These are phyloP conservation scores for Sebastes glaucus DNA, from an alignment of 2,797 vertebrate species.

Conservation along the genomic window DNA sequence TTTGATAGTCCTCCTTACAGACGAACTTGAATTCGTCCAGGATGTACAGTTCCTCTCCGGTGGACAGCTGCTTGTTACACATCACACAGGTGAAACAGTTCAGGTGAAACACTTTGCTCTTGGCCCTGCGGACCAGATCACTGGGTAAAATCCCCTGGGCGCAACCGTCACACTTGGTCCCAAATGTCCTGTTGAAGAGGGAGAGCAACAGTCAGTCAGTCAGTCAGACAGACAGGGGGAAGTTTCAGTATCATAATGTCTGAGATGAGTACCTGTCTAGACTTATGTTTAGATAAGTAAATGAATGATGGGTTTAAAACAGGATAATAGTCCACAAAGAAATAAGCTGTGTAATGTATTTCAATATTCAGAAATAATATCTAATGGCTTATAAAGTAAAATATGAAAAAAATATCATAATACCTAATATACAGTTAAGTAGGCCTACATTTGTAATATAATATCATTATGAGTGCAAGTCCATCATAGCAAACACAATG, in stretches of 20 bases:
- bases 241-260: not conserved
- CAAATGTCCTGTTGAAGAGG: slow-evolving; percentile 86
- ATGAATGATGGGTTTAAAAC: not conserved
- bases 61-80: slow-evolving; percentile 96
- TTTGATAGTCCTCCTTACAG: slow-evolving; percentile 96
- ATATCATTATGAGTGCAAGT: not conserved
- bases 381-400: not conserved
- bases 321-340: not conserved
- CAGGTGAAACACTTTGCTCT: slow-evolving; percentile 95
- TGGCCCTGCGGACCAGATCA: slow-evolving; percentile 93
- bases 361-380: not conserved
- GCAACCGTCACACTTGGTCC: slow-evolving; percentile 95
- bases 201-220: not conserved
- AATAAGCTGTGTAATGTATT: not conserved
- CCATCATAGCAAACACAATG: not conserved
- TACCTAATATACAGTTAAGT: too few species aligned
- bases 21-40: slow-evolving; percentile 96
- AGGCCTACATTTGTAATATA: not conserved
- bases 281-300: not conserved
- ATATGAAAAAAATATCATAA: not conserved
- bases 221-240: not conserved
- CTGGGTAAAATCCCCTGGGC: slow-evolving; percentile 94
- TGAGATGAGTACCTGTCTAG: not conserved
- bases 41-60: slow-evolving; percentile 96
- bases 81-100: slow-evolving; percentile 98